These are phyloP conservation scores for Nomada goodeniana DNA, from an alignment of 2,888 invertebrate species.

Conservation along the genomic window DNA sequence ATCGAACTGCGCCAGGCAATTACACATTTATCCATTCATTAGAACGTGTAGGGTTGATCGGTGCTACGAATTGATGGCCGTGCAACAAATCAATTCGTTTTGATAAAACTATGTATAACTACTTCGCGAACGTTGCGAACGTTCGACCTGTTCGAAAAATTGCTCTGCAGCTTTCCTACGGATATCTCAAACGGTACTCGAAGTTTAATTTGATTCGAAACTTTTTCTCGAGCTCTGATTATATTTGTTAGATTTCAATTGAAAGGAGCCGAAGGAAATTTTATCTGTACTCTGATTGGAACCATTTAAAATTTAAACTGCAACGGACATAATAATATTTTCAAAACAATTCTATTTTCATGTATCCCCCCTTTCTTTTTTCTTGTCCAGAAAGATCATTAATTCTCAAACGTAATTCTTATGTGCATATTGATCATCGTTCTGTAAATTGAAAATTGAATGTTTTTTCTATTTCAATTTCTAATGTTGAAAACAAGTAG, in stretches of 20 bases:
- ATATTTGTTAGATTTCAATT: slow-evolving; percentile 5
- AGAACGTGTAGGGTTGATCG: slow-evolving; percentile 23
- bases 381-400: too few species aligned
- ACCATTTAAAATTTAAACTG: not conserved
- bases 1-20: slow-evolving; percentile 29
- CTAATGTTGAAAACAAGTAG: not conserved
- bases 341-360: too few species aligned
- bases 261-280: not conserved
- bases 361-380: too few species aligned
- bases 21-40: slow-evolving; percentile 40
- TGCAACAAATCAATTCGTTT: slow-evolving; percentile 15
- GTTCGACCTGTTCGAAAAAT: not conserved
- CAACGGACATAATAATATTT: too few species aligned
- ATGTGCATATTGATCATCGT: too few species aligned
- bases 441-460: not conserved
- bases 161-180: not conserved
- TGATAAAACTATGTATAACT: slow-evolving; percentile 4
- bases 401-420: too few species aligned
- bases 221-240: not conserved
- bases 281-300: not conserved
- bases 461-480: not conserved
- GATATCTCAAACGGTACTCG: not conserved
- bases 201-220: slow-evolving; percentile 14
- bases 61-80: slow-evolving; percentile 7
- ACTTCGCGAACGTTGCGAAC: not conserved